Conservation (phyloP, 2,797 vertebrate species). For the Phrynocephalus vlangalii region DNA sequence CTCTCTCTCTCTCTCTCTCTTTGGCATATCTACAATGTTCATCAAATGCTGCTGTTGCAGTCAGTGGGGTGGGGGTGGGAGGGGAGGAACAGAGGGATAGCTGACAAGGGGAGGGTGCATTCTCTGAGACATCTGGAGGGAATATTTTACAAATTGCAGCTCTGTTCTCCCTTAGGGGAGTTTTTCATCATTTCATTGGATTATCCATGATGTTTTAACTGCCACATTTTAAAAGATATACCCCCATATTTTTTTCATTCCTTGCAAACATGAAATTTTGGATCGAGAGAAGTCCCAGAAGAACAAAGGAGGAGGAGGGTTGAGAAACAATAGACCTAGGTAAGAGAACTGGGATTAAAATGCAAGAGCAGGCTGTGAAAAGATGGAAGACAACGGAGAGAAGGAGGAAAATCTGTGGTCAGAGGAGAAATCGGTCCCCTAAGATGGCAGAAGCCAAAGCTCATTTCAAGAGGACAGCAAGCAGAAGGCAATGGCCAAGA, state of each 20-base stretch:
- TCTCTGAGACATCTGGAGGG: constrained; percentile 65
- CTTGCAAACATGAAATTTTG: constrained; percentile 66
- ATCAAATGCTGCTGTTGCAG: constrained; percentile 33
- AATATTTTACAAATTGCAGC: constrained; percentile 68
- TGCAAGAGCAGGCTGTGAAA: constrained; percentile 46
- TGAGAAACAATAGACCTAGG: constrained; percentile 57
- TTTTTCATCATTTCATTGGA: constrained; percentile 68
- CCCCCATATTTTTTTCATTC: constrained; percentile 7
- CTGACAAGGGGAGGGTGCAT: constrained; percentile 37
- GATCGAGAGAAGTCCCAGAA: constrained; percentile 62
- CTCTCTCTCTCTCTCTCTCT: constrained; percentile 22
- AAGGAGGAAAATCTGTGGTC: neutral
- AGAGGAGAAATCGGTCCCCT: constrained; percentile 11
- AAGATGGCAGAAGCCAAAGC: neutral
- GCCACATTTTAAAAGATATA: constrained; percentile 26
- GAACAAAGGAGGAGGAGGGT: neutral
- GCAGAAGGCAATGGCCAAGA: neutral
- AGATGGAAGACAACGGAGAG: constrained; percentile 48
- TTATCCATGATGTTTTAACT: constrained; percentile 73
- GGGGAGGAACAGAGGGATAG: neutral
- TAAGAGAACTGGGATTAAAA: constrained; percentile 61
- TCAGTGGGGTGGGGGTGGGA: neutral
- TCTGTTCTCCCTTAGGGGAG: constrained; percentile 69
- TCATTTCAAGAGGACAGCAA: neutral
- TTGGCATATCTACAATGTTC: constrained; percentile 52